Base-by-base conservation (phyloP, 2,797 vertebrate species). In the Trachops cirrhosus region DNA sequence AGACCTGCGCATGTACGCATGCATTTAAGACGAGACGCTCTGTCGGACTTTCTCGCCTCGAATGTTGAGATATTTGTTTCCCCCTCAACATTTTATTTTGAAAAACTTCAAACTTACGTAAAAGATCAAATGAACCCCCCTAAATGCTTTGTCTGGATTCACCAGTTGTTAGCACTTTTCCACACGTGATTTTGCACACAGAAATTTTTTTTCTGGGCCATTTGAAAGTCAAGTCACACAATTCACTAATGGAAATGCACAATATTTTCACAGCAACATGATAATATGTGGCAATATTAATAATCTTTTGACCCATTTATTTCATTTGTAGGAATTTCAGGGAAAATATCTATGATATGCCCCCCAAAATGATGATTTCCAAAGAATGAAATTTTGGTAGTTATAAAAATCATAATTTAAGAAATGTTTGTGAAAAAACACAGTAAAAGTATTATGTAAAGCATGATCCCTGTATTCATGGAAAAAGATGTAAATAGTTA, bases 351-450 rank as follows among this genome's bases (percentile, higher is more conserved):
- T 29, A 14, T 26, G 46, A 54, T 54, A 54, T 64, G 54, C 54
- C 54, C 64, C 64, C 18, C 32, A 74, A 94, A 78, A 48, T 64
- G 29, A 78, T 77, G 26, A 8, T 29, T 44, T 34, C 26, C 18
- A 68, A 87, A 67, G 46, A 71, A 73, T 1, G 12, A 41, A 88
- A 79, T 79, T 57, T 84, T 91, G 78, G 74, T 88, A 67, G 48
- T 85, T 37, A 79, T 67, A 91, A 85, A 62, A 88, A 77, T 46
- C 7, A 84, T 48, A 78, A 84, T 79, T 71, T 71, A 86, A 77
- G 39, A 86, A 41, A 34, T 41, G 39, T 34, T 94, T 96, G 15
- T 59, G 50, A 32, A 57, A 88, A 54, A 83, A 21, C 41, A 90
- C 18, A 62, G 32, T 54, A 54, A 82, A 78, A 75, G 32, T 74